These are phyloP conservation scores for Xanthorhoe designata DNA, from an alignment of 2,888 invertebrate genomes.

Conservation along the genomic window DNA sequence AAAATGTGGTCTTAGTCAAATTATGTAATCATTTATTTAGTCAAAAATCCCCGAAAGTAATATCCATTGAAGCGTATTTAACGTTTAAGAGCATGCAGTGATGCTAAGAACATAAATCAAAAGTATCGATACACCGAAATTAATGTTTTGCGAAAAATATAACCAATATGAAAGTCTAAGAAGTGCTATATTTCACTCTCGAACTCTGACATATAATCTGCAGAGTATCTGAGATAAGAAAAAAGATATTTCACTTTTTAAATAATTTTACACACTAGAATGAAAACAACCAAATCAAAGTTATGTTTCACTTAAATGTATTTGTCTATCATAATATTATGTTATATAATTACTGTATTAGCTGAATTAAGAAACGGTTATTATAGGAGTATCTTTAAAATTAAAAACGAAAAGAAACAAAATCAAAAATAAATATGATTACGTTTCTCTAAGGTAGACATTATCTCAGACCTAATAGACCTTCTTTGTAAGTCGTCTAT, in stretches of 20 bases:
- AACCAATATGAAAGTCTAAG: background rate
- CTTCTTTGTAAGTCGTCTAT: too few species aligned
- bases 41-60: constrained; percentile 82
- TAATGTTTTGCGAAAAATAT: constrained; percentile 1
- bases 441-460: too few species aligned
- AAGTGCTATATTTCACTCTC: background rate
- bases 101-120: constrained; percentile 44
- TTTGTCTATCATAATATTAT: too few species aligned
- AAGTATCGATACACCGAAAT: constrained; percentile 28
- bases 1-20: constrained; percentile 80
- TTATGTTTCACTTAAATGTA: too few species aligned
- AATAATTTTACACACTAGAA: too few species aligned
- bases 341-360: too few species aligned
- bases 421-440: too few species aligned
- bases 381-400: too few species aligned
- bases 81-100: constrained; percentile 62
- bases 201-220: background rate
- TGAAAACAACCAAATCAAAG: too few species aligned
- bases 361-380: too few species aligned
- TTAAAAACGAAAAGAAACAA: too few species aligned
- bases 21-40: constrained; percentile 83
- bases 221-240: background rate
- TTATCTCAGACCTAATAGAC: too few species aligned
- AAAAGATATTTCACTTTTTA: background rate
- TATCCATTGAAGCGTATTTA: constrained; percentile 81